A percentile compares a stretch with the other conserved stretches of the same genome.
Conservation (phyloP, 2,113 vertebrate genomes). For the Orycteropus afer region DNA sequence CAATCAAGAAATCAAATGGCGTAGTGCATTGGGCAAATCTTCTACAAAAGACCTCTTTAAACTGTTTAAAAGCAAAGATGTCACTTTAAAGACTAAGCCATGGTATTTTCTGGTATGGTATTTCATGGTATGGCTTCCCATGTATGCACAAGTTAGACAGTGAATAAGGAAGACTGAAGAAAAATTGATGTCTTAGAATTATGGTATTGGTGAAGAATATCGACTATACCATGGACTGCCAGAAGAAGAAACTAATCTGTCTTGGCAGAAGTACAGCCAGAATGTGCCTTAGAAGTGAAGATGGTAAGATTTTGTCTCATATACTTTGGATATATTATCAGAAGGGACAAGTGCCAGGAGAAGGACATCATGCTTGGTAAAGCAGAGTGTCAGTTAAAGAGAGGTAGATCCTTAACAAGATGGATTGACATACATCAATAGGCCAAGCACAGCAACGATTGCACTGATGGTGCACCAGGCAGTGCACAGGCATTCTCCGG, state of each 20-base stretch:
- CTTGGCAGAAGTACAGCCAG: background rate
- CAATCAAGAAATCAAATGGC: background rate
- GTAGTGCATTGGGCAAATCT: background rate
- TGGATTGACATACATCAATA: background rate
- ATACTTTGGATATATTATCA: background rate
- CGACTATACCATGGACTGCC: background rate
- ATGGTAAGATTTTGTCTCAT: background rate
- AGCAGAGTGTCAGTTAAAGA: background rate
- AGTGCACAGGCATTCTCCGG: too few species aligned
- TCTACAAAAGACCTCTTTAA: background rate
- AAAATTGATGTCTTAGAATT: background rate
- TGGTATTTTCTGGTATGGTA: background rate
- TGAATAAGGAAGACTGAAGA: background rate
- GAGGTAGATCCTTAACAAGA: background rate
- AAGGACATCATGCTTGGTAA: background rate
- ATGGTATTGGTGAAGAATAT: background rate
- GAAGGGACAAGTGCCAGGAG: background rate
- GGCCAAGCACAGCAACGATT: background rate
- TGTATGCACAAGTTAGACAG: background rate
- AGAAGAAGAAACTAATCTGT: background rate
- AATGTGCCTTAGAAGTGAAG: background rate
- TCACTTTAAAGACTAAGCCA: background rate
- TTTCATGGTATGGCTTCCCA: too few species aligned
- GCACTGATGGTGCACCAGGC: background rate
- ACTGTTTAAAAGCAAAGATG: background rate